These are phyloP conservation scores for Troides oblongomaculatus DNA, from an alignment of 2,888 invertebrate species.

Conservation along the genomic window DNA sequence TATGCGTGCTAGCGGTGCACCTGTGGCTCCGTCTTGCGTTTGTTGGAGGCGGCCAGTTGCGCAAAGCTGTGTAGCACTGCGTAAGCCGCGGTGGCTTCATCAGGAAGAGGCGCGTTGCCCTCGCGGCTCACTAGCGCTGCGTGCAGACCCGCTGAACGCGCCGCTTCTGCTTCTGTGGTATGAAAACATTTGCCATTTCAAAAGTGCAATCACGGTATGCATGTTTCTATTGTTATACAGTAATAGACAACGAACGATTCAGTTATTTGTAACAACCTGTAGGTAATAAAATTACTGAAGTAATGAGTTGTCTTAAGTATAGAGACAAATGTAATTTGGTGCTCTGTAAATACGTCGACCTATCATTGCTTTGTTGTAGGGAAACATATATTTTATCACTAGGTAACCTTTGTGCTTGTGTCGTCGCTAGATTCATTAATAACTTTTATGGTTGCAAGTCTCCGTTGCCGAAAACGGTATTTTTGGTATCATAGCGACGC, in stretches of 20 bases:
- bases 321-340: no score
- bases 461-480: no score
- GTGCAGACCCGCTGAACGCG: slow-evolving; percentile 85
- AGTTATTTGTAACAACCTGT: no score
- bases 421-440: no score
- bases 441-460: no score
- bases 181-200: neutral
- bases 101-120: slow-evolving; percentile 87
- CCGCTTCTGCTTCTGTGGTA: slow-evolving; percentile 90
- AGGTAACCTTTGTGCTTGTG: no score
- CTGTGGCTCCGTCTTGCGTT: slow-evolving; percentile 64
- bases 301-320: no score
- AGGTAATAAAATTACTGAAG: no score
- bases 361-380: no score
- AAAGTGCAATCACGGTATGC: neutral
- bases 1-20: slow-evolving; percentile 8
- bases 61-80: slow-evolving; percentile 81
- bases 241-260: neutral
- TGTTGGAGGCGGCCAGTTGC: slow-evolving; percentile 72
- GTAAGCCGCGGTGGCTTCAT: slow-evolving; percentile 74
- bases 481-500: no score
- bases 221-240: neutral
- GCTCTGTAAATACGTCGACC: no score
- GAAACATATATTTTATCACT: no score
- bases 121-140: slow-evolving; percentile 86